These are phyloP conservation scores for Tragelaphus strepsiceros DNA, from an alignment of 2,113 vertebrate species.

Conservation along the genomic window DNA sequence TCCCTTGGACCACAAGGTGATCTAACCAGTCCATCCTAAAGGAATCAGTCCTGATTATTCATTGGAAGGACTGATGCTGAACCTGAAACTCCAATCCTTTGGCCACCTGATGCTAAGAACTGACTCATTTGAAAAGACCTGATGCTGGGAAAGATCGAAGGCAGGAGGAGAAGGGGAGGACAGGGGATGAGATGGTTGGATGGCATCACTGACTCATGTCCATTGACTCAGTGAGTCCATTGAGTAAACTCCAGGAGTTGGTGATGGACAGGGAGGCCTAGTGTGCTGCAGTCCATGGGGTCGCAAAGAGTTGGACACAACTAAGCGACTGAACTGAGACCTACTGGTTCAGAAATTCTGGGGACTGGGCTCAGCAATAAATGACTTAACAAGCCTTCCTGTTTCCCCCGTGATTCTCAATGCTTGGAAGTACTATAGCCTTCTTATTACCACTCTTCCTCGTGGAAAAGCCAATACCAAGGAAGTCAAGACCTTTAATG, in stretches of 20 bases:
- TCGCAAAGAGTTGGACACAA: accelerated
- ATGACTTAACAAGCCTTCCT: neutral
- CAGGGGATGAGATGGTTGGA: neutral
- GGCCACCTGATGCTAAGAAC: neutral
- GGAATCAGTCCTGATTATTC: neutral
- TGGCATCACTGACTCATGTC: neutral
- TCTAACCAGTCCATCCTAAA: neutral
- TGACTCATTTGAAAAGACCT: neutral
- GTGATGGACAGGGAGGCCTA: neutral
- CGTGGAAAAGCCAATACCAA: neutral
- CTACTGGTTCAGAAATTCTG: neutral
- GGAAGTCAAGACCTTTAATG: neutral
- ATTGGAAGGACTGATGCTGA: neutral
- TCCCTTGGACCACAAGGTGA: neutral
- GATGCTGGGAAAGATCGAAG: neutral
- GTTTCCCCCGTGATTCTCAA: neutral
- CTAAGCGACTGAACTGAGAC: neutral
- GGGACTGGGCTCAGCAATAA: neutral
- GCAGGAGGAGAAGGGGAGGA: neutral
- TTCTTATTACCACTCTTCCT: neutral
- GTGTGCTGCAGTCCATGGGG: neutral
- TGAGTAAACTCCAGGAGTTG: neutral
- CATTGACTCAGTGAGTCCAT: neutral
- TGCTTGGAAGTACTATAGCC: neutral
- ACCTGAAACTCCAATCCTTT: neutral